These are phyloP conservation scores for Abramis brama DNA, from an alignment of 2,113 vertebrate genomes.

Conservation along the genomic window DNA sequence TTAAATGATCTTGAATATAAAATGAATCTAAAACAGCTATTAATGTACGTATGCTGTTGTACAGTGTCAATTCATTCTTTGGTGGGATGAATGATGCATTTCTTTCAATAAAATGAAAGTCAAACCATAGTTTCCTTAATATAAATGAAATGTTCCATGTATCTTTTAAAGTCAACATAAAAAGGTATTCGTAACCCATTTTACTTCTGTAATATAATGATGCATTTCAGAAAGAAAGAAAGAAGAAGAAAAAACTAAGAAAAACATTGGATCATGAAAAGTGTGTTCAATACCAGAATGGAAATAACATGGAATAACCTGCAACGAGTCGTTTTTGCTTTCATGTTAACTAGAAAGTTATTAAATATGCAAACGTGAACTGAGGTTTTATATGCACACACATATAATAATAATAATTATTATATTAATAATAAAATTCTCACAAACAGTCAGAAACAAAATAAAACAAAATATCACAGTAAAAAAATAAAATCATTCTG, in stretches of 20 bases:
- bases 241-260: too few species aligned
- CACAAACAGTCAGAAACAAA: conserved; percentile 9
- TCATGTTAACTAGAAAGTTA: not conserved
- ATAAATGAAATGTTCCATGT: too few species aligned
- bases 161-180: not conserved
- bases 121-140: not conserved
- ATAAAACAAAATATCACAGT: conserved; percentile 75
- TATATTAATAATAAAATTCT: conserved; percentile 13
- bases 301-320: not conserved
- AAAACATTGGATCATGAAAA: not conserved
- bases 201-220: not conserved
- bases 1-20: conserved; percentile 32
- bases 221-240: not conserved
- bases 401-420: conserved; percentile 17
- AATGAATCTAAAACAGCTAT: not conserved
- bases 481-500: conserved; percentile 95
- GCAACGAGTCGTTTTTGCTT: not conserved
- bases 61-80: conserved; percentile 7
- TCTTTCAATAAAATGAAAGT: not conserved
- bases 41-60: not conserved
- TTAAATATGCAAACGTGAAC: conserved; percentile 43
- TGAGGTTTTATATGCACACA: conserved; percentile 57
- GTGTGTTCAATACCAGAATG: not conserved
- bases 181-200: not conserved
- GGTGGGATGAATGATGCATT: not conserved